Base-by-base conservation (phyloP, 2,113 vertebrate species). In the Bungarus multicinctus region DNA sequence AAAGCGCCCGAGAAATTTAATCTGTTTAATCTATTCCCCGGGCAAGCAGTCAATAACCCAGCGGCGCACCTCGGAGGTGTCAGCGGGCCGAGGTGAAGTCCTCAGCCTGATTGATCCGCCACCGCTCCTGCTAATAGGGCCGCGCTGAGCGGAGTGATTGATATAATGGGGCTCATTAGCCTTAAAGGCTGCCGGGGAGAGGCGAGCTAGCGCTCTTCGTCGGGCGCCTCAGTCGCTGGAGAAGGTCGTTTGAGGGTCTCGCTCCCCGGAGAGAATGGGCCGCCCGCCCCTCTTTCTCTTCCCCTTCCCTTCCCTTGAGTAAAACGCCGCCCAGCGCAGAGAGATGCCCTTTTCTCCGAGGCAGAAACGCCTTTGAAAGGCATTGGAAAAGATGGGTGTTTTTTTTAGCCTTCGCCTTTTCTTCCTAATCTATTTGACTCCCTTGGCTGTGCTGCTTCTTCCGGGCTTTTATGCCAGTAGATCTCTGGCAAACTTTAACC, bases 1-100 rank as follows among this genome's bases (percentile, higher is more conserved):
- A 57, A 50, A 52, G 95, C 92, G 81, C 93, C 96, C 94, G 93
- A 95, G 95, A 95, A 96, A 97, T 97, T 96, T 96, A 96, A 96
- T 97, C 96, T 96, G 95, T 94, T 95, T 96, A 96, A 97, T 97
- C 95, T 96, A 96, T 96, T 97, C 97, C 96, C 95, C 91, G 91
- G 93, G 95, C 96, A 95, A 94, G 94, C 96, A 95, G 96, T 96
- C 97, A 96, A 97, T 97, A 96, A 97, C 95, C 95, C 95, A 95
- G 96, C 94, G 93, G 94, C 94, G 94, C 96, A 4, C 93, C 69
- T 1, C 12, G 0, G 91, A 92, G 93, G 94, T 96, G 97, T 96
- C 96, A 96, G 93, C 93, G 96, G 95, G 96, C 95, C 86, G 96
- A 96, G 96, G 96, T 0, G 5, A 96, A 95, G 95, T 95, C 94